A percentile compares a stretch with the other conserved stretches of the same genome.
Conservation (phyloP, 2,888 invertebrate species). For the Ochlodes sylvanus region DNA sequence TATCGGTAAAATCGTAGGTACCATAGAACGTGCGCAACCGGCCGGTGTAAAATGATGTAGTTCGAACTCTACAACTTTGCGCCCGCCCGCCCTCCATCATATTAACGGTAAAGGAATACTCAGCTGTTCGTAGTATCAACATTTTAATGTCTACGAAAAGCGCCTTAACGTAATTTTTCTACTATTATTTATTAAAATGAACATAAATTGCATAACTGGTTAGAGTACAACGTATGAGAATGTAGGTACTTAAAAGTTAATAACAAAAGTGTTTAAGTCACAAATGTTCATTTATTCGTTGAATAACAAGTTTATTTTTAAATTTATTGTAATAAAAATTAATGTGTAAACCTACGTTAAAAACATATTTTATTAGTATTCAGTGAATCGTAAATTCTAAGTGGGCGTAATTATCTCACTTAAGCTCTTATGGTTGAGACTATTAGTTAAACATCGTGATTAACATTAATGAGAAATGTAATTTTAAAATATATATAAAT, state of each 20-base stretch:
- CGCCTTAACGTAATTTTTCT: slow-evolving; percentile 31
- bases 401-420: slow-evolving; percentile 17
- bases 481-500: neutral
- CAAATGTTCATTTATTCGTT: too few relatives aligned
- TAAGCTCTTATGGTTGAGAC: neutral
- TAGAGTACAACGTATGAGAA: too few relatives aligned
- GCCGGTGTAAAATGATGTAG: slow-evolving; percentile 66
- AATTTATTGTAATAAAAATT: neutral
- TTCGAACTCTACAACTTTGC: slow-evolving; percentile 31
- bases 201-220: slow-evolving; percentile 19
- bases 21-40: slow-evolving; percentile 59
- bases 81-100: slow-evolving; percentile 25
- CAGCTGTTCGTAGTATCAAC: slow-evolving; percentile 35
- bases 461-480: slow-evolving; percentile 6
- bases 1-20: slow-evolving; percentile 68
- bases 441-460: slow-evolving; percentile 12
- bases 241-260: too few relatives aligned
- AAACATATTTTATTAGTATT: neutral
- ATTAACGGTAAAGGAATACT: slow-evolving; percentile 37
- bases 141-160: slow-evolving; percentile 33
- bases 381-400: slow-evolving; percentile 16
- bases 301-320: neutral
- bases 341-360: too few relatives aligned
- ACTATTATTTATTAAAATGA: slow-evolving; percentile 31
- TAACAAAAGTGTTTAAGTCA: too few relatives aligned